A percentile compares a stretch with the other conserved stretches of the same genome.
Evolutionary conservation across 2,888 invertebrate species (phyloP).

Genomic region (Adelphocoris suturalis): DNA sequence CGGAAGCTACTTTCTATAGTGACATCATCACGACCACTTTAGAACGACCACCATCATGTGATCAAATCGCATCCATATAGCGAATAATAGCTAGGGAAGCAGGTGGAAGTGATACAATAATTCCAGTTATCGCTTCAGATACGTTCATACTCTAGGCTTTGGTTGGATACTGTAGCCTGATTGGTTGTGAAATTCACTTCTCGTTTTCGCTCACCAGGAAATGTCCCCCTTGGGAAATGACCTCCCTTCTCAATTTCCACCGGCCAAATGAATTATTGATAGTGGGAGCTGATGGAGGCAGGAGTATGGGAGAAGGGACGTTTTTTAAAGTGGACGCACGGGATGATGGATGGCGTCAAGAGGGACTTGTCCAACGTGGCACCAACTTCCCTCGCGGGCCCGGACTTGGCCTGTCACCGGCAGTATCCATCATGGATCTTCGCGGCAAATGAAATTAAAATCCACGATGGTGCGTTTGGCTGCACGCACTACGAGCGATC

Average conservation of each 20-base stretch:
- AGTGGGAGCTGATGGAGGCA: neutral
- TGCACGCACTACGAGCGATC: slow-evolving; percentile 1
- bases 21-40: too few relatives aligned
- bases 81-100: too few relatives aligned
- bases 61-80: too few relatives aligned
- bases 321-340: neutral
- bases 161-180: too few relatives aligned
- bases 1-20: too few relatives aligned
- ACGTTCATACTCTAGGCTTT: too few relatives aligned
- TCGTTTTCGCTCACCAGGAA: neutral
- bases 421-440: slow-evolving; percentile 6
- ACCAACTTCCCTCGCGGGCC: neutral
- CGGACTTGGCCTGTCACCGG: neutral
- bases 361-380: neutral
- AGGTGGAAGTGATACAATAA: too few relatives aligned
- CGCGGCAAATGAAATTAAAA: slow-evolving; percentile 26
- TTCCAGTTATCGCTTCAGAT: too few relatives aligned
- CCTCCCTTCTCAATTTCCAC: neutral
- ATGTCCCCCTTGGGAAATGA: neutral
- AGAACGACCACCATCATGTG: too few relatives aligned
- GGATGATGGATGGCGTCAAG: slow-evolving; percentile 21
- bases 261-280: slow-evolving; percentile 25
- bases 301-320: neutral
- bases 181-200: neutral
- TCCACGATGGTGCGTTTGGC: neutral